phyloP scores from a whole-genome alignment of 2,113 vertebrate species.

The Pomatostomus ruficeps region DNA sequence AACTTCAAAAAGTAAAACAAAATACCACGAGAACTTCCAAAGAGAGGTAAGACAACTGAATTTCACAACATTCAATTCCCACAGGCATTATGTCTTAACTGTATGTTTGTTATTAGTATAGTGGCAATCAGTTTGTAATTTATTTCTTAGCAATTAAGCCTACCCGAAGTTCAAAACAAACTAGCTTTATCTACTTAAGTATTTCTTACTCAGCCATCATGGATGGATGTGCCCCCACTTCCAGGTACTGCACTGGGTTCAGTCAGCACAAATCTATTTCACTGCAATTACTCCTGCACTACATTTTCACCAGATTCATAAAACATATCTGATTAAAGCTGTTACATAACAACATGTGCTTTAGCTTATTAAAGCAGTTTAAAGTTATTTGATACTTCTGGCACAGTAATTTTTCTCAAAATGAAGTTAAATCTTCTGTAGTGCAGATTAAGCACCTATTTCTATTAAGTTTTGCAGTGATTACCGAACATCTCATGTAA shows the following conservation, averaged over 20 bases:
- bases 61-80: neutral
- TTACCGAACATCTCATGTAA: neutral
- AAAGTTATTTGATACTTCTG: neutral
- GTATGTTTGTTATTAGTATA: neutral
- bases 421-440: neutral
- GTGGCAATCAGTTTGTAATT: neutral
- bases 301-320: neutral
- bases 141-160: neutral
- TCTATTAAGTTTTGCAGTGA: neutral
- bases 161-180: neutral
- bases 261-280: neutral
- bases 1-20: neutral
- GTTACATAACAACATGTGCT: neutral
- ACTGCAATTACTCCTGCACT: neutral
- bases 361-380: neutral
- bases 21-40: neutral
- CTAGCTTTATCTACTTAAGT: neutral
- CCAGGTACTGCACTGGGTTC: neutral
- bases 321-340: neutral
- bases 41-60: neutral
- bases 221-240: neutral
- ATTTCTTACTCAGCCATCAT: neutral
- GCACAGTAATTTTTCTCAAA: neutral
- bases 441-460: neutral
- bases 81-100: neutral